phyloP scores from a whole-genome alignment of 2,797 vertebrate genomes.

The Geotrypetes seraphini region DNA sequence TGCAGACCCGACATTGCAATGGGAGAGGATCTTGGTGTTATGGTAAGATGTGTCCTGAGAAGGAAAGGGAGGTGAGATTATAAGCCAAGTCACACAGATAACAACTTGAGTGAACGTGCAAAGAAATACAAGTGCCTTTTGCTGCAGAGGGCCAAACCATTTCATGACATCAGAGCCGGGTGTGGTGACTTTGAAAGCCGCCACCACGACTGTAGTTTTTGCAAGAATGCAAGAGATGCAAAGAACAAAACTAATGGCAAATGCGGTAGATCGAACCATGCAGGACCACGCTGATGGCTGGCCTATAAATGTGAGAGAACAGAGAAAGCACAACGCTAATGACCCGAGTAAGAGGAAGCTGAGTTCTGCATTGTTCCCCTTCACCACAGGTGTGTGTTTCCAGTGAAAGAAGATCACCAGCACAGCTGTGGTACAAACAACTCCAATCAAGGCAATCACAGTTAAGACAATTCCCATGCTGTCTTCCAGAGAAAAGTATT shows the following conservation, averaged over 20 bases:
- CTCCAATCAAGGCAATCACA: constrained; percentile 57
- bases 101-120: background rate
- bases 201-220: constrained; percentile 9
- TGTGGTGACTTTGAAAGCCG: constrained; percentile 10
- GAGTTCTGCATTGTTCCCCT: constrained; percentile 54
- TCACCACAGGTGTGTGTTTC: constrained; percentile 57
- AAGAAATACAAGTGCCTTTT: constrained; percentile 1
- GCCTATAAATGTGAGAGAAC: constrained; percentile 28
- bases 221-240: constrained; percentile 7
- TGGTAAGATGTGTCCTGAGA: background rate
- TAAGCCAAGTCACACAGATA: background rate
- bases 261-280: constrained; percentile 2
- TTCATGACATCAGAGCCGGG: constrained; percentile 10
- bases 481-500: constrained; percentile 70
- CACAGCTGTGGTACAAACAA: constrained; percentile 50
- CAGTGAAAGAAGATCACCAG: constrained; percentile 48
- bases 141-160: constrained; percentile 17
- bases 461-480: constrained; percentile 70
- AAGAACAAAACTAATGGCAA: constrained; percentile 11
- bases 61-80: background rate
- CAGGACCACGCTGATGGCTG: background rate
- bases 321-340: constrained; percentile 56
- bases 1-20: background rate
- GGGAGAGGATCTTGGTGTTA: background rate
- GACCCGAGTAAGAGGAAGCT: constrained; percentile 58